Evolutionary conservation across 2,797 vertebrate species (phyloP), one percentile per base, ranked within the genome.

Genomic region (Erpetoichthys calabaricus): DNA sequence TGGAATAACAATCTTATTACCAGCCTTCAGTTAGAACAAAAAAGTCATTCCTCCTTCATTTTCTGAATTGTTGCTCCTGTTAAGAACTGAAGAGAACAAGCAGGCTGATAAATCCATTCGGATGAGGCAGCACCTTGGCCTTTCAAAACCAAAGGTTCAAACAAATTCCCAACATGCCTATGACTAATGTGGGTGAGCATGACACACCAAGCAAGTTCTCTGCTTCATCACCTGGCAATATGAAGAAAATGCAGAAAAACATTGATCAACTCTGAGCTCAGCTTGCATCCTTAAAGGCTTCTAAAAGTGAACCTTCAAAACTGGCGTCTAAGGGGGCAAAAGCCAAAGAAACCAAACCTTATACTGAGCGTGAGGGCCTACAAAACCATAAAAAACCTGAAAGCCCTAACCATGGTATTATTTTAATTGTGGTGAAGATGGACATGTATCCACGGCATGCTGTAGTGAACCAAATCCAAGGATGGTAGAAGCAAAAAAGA

Each of bases 1-100:
- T 66, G 59, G 59, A 5, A 66, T 41, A 8, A 63, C 57, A 45
- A 4, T 4, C 6, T 64, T 9, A 51, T 68, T 3, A 6, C 46
- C 42, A 53, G 49, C 3, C 57, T 66, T 3, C 61, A 69, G 42
- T 41, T 69, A 9, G 63, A 67, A n/a, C 44, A 50, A 25, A 3
- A 62, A 41, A 25, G 9, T 5, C 3, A 3, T 7, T 6, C 59
- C 60, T 4, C 60, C 57, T 2, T 6, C 55, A 4, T 64, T 66
- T 7, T 3, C 62, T 6, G 57, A 67, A 3, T n/a, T 67, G 4
- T 3, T 60, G 5, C 3, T 67, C 3, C 43, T 57, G 5, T 1
- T 67, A 1, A 8, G 47, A 2, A 57, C 55, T 4, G 49, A 53
- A n/a, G 57, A 67, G 42, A 57, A 64, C 25, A 49, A 50, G 8